A percentile compares a stretch with the other conserved stretches of the same genome.
These are phyloP conservation scores for Agrenia bidenticulata DNA, from an alignment of 2,888 invertebrate species.

Conservation along the genomic window DNA sequence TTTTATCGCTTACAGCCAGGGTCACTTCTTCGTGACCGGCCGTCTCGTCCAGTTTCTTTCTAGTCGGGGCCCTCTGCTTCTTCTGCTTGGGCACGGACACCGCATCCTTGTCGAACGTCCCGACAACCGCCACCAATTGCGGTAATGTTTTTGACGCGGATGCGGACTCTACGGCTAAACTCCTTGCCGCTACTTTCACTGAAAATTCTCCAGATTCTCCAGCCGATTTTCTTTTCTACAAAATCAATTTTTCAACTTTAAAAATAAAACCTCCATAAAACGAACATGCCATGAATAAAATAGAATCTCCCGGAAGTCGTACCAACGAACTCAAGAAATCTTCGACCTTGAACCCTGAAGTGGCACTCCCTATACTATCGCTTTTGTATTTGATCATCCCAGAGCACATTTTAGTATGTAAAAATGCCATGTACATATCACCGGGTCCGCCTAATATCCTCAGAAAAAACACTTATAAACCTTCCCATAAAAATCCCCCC, in stretches of 20 bases:
- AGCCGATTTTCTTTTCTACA: background rate
- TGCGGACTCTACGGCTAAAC: slow-evolving; percentile 12
- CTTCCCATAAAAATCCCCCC: too few species aligned
- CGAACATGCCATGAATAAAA: background rate
- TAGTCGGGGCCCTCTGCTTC: slow-evolving; percentile 29
- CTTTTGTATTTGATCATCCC: slow-evolving; percentile 34
- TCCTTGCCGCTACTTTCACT: background rate
- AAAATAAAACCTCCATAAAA: background rate
- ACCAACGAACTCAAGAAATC: slow-evolving; percentile 29
- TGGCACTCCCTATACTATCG: slow-evolving; percentile 32
- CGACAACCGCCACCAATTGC: slow-evolving; percentile 28
- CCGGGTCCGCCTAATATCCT: slow-evolving; percentile 32
- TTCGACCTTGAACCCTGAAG: slow-evolving; percentile 36
- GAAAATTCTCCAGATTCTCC: slow-evolving; percentile 4
- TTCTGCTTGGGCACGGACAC: slow-evolving; percentile 27
- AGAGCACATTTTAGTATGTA: slow-evolving; percentile 35
- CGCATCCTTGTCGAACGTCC: slow-evolving; percentile 31
- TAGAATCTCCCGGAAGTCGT: too few species aligned
- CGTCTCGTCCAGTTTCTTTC: slow-evolving; percentile 21
- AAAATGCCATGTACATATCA: slow-evolving; percentile 38
- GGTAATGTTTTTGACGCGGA: slow-evolving; percentile 17
- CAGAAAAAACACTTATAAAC: too few species aligned
- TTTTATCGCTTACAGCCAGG: slow-evolving; percentile 1
- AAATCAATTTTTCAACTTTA: too few species aligned
- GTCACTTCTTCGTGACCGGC: slow-evolving; percentile 31